phyloP scores from a whole-genome alignment of 2,113 vertebrate genomes.

The Brienomyrus brachyistius region DNA sequence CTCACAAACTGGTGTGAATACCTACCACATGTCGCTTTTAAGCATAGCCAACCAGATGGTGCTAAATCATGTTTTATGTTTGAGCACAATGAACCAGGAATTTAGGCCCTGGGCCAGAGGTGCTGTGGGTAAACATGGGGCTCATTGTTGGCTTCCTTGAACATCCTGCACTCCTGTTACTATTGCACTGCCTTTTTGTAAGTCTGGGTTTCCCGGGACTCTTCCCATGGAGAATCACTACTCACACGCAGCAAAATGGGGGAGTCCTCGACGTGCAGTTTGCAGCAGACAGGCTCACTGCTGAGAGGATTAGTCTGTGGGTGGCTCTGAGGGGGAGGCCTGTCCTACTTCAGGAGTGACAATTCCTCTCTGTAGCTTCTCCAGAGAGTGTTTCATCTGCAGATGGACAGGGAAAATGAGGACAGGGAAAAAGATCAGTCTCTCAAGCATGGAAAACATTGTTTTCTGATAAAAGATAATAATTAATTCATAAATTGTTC shows the following conservation, averaged over 20 bases:
- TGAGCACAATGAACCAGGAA: neutral
- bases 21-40: neutral
- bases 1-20: neutral
- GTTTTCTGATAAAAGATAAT: neutral
- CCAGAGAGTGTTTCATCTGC: conserved; percentile 82
- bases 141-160: neutral
- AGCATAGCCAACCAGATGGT: neutral
- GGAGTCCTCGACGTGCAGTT: neutral
- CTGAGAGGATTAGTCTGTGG: conserved; percentile 38
- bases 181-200: neutral
- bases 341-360: conserved; percentile 60
- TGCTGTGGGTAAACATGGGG: neutral
- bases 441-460: neutral
- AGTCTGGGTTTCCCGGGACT: neutral
- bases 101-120: neutral
- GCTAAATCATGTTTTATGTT: neutral
- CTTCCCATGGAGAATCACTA: neutral
- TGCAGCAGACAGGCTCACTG: conserved; percentile 32
- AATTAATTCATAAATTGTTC: neutral
- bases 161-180: neutral
- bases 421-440: neutral
- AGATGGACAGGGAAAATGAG: neutral
- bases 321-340: conserved; percentile 43
- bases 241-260: neutral
- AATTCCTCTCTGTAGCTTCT: conserved; percentile 78